phyloP scores from a whole-genome alignment of 2,797 vertebrate genomes.

The Orestias chungarensis region DNA sequence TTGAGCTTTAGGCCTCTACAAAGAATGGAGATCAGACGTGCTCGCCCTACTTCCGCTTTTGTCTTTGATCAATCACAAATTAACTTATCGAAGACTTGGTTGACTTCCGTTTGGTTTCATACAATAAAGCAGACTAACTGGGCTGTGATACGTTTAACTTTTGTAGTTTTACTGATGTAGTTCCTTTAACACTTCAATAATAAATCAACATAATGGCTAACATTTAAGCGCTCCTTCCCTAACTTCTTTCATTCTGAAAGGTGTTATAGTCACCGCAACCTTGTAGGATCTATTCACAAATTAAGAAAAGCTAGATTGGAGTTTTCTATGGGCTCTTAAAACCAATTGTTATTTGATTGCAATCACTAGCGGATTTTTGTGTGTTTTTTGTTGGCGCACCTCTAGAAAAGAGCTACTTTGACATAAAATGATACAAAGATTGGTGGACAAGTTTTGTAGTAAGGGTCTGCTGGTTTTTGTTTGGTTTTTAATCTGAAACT shows the following conservation, averaged over 20 bases:
- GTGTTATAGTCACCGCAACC: background rate
- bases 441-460: background rate
- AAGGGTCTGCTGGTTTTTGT: background rate
- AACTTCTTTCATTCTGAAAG: background rate
- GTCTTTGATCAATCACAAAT: background rate
- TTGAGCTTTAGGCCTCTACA: background rate
- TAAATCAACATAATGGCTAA: background rate
- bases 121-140: background rate
- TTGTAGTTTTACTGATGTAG: background rate
- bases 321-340: background rate
- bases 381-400: background rate
- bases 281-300: background rate
- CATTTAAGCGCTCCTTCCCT: background rate
- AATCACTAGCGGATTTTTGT: background rate
- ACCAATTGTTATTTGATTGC: background rate
- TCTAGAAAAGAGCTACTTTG: background rate
- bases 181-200: background rate
- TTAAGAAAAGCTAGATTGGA: no score
- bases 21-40: background rate
- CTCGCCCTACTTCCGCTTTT: background rate
- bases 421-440: background rate
- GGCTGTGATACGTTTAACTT: background rate
- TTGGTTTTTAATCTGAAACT: background rate
- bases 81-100: background rate
- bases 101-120: background rate